Percentiles rank a stretch among this genome's conserved stretches.
phyloP scores from a whole-genome alignment of 2,113 vertebrate genomes.

The Holacanthus passer region DNA sequence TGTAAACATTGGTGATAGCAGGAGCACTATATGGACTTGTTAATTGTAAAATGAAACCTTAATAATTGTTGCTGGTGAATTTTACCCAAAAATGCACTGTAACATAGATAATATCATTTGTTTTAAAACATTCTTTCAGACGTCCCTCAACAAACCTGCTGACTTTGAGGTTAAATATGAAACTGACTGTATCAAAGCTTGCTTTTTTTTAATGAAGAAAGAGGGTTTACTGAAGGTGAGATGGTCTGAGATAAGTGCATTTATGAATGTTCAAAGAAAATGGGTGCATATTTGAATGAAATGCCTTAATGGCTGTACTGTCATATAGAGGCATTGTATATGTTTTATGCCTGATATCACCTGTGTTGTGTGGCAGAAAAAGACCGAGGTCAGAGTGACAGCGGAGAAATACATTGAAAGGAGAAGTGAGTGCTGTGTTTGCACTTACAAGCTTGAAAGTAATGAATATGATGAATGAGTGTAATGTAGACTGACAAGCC shows the following conservation, averaged over 20 bases:
- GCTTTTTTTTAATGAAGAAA: slow-evolving; percentile 42
- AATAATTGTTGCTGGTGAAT: slow-evolving; percentile 29
- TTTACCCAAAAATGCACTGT: slow-evolving; percentile 57
- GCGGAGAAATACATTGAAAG: slow-evolving; percentile 44
- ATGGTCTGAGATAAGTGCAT: slow-evolving; percentile 66
- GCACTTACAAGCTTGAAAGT: slow-evolving; percentile 60
- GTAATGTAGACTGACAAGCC: slow-evolving; percentile 68
- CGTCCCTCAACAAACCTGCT: slow-evolving; percentile 39
- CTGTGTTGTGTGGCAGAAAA: slow-evolving; percentile 42
- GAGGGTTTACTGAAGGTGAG: slow-evolving; percentile 36
- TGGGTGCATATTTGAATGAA: slow-evolving; percentile 20
- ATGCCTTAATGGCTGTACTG: not conserved
- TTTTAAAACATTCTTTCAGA: slow-evolving; percentile 51
- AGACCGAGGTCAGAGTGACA: slow-evolving; percentile 57
- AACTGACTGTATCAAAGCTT: slow-evolving; percentile 48
- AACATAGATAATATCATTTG: slow-evolving; percentile 25
- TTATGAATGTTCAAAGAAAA: slow-evolving; percentile 42
- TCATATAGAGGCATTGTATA: slow-evolving; percentile 16
- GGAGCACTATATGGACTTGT: slow-evolving; percentile 33
- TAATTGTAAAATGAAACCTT: slow-evolving; percentile 35
- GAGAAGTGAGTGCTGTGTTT: slow-evolving; percentile 64
- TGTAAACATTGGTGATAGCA: slow-evolving; percentile 40
- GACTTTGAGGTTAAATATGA: slow-evolving; percentile 32
- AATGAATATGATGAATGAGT: slow-evolving; percentile 52
- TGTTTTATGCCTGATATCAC: slow-evolving; percentile 31